Conservation (phyloP, 2,797 vertebrate species). For the Rhinatrema bivittatum region DNA sequence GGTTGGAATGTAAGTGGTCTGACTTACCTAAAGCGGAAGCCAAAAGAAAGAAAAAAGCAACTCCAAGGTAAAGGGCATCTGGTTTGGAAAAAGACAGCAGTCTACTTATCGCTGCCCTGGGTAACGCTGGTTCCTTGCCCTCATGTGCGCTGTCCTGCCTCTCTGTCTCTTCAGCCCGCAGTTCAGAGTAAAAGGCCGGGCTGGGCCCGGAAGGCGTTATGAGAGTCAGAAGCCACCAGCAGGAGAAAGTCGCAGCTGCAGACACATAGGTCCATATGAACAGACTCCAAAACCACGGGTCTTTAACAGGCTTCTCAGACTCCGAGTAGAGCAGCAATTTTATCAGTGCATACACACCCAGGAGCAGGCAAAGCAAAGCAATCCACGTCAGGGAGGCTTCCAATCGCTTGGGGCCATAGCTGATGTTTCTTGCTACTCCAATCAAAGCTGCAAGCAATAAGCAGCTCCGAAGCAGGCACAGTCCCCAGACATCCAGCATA, state of each 20-base stretch:
- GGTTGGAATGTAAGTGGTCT: too few relatives aligned
- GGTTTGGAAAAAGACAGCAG: conserved; percentile 77
- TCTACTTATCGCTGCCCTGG: conserved; percentile 78
- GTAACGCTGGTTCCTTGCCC: conserved; percentile 39
- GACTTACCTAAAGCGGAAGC: conserved; percentile 81
- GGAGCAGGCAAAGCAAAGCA: conserved; percentile 58
- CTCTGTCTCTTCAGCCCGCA: conserved; percentile 24
- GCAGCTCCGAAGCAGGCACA: conserved; percentile 64
- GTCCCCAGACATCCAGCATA: conserved; percentile 78
- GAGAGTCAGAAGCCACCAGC: conserved; percentile 69
- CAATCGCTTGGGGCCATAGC: conserved; percentile 68
- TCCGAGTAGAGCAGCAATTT: conserved; percentile 86
- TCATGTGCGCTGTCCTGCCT: conserved; percentile 1
- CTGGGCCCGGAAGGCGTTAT: conserved; percentile 35
- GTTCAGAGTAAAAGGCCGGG: conserved; percentile 19
- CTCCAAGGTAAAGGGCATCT: conserved; percentile 62
- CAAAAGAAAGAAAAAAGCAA: conserved; percentile 77
- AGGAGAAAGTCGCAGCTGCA: conserved; percentile 44
- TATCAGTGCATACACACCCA: conserved; percentile 69
- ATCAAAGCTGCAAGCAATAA: conserved; percentile 75
- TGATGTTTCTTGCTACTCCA: conserved; percentile 71
- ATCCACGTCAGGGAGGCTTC: conserved; percentile 44
- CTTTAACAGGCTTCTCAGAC: conserved; percentile 52
- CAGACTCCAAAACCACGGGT: conserved; percentile 79
- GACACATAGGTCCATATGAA: conserved; percentile 78